These are phyloP conservation scores for Smittia aterrima DNA, from an alignment of 2,888 invertebrate species.

Conservation along the genomic window DNA sequence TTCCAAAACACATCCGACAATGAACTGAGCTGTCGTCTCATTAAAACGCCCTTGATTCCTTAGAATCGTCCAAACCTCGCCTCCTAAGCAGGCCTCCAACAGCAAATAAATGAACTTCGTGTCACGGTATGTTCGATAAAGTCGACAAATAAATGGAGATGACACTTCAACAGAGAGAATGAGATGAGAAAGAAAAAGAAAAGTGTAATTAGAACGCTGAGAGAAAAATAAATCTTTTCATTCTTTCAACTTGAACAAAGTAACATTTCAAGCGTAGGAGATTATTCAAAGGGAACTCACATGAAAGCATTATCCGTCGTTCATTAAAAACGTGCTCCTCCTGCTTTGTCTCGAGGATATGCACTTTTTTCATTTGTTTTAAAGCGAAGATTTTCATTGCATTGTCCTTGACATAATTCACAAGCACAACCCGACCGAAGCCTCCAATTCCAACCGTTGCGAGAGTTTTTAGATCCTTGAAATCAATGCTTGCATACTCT, in stretches of 20 bases:
- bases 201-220: background rate
- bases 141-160: conserved; percentile 58
- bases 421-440: conserved; percentile 84
- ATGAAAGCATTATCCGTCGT: conserved; percentile 76
- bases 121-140: conserved; percentile 88
- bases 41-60: conserved; percentile 81
- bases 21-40: conserved; percentile 80
- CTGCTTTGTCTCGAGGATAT: conserved; percentile 85
- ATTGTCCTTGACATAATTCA: conserved; percentile 60
- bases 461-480: conserved; percentile 76
- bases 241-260: background rate
- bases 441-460: conserved; percentile 91
- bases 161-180: conserved; percentile 5
- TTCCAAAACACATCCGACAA: conserved; percentile 88
- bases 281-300: conserved; percentile 47
- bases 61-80: conserved; percentile 90
- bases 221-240: no score
- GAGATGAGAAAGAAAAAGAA: background rate
- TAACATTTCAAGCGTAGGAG: background rate
- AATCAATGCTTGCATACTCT: conserved; percentile 68
- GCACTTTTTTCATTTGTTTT: conserved; percentile 85
- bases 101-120: conserved; percentile 90
- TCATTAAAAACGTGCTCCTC: conserved; percentile 88
- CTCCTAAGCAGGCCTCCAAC: conserved; percentile 91
- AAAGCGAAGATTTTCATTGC: conserved; percentile 67